Evolutionary conservation across 2,797 vertebrate species (phyloP).

Genomic region (Cynopterus sphinx): DNA sequence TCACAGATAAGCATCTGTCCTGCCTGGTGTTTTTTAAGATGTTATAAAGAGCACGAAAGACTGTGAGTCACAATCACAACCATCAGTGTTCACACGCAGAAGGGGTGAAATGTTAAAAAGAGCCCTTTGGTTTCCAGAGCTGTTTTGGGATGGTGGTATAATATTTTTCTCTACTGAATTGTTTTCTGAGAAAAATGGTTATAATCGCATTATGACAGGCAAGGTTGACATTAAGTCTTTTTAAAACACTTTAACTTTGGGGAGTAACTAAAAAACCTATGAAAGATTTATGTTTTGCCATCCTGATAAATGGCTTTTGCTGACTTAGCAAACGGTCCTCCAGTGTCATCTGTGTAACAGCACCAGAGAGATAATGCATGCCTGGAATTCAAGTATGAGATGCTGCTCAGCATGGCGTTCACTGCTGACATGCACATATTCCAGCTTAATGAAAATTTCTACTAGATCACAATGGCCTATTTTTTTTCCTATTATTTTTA

Average conservation of each 20-base stretch:
- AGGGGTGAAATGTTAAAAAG: not conserved
- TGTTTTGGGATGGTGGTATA: not conserved
- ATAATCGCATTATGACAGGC: not conserved
- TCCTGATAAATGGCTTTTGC: not conserved
- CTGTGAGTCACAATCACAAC: not conserved
- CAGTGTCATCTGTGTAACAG: not conserved
- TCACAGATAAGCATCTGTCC: not conserved
- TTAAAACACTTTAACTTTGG: slow-evolving; percentile 30
- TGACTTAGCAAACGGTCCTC: not conserved
- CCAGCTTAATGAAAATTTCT: not conserved
- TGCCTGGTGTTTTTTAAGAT: not conserved
- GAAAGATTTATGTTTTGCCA: not conserved
- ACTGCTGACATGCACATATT: not conserved
- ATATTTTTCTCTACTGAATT: not conserved
- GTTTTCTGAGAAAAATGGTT: slow-evolving; percentile 3
- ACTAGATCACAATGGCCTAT: not conserved
- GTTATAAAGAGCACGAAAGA: not conserved
- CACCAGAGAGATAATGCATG: not conserved
- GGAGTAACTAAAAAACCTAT: slow-evolving; percentile 4
- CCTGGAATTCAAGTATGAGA: not conserved
- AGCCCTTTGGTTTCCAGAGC: not conserved
- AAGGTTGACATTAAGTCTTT: not conserved
- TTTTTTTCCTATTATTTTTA: not conserved
- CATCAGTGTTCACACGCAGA: not conserved
- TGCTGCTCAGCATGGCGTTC: not conserved